These are phyloP conservation scores for Myotis myotis DNA, from an alignment of 2,797 vertebrate species.

Conservation along the genomic window DNA sequence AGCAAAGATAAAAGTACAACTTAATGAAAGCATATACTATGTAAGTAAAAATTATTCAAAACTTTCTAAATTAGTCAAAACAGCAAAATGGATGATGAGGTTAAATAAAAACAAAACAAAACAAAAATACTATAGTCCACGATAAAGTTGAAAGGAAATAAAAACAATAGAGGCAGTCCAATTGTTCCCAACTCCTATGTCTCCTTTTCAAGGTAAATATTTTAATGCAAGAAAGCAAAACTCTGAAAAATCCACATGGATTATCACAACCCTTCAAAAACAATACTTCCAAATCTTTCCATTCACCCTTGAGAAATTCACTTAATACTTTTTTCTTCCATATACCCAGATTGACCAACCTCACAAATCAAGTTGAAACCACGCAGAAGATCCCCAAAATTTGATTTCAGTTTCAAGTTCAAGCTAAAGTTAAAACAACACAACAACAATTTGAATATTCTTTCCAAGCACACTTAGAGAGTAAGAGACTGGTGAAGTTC, in stretches of 20 bases:
- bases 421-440: constrained; percentile 36
- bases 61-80: constrained; percentile 47
- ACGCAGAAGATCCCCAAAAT: background rate
- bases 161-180: background rate
- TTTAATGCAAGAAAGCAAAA: constrained; percentile 8
- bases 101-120: constrained; percentile 7
- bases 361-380: constrained; percentile 15
- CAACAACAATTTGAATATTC: constrained; percentile 32
- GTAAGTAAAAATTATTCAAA: constrained; percentile 49
- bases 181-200: background rate
- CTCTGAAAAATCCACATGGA: background rate
- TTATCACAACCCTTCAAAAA: background rate
- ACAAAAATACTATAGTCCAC: background rate
- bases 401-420: constrained; percentile 60
- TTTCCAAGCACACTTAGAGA: background rate
- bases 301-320: background rate
- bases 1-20: constrained; percentile 50
- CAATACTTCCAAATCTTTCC: background rate
- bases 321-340: background rate
- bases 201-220: background rate
- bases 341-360: background rate
- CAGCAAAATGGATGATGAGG: background rate
- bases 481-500: no score
- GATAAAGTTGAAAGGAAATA: background rate
- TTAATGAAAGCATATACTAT: constrained; percentile 29